Evolutionary conservation across 2,888 invertebrate genomes (phyloP).

Genomic region (Eupithecia abbreviata): DNA sequence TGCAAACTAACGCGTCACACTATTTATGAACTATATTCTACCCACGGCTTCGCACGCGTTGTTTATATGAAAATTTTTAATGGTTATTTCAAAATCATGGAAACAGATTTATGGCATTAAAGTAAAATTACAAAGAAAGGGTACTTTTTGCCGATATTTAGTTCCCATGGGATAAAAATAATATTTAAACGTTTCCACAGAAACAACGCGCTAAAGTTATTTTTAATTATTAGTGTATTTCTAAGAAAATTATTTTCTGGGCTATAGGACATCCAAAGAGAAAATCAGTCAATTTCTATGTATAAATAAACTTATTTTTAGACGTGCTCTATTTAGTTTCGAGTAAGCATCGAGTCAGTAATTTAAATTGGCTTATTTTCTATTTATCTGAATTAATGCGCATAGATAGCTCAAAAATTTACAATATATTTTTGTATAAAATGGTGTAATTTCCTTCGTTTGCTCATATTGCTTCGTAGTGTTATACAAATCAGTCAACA

Average conservation of each 20-base stretch:
- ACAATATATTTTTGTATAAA: constrained; percentile 3
- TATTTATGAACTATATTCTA: no score
- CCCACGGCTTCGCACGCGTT: no score
- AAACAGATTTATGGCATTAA: no score
- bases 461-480: background rate
- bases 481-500: background rate
- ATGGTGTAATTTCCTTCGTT: background rate
- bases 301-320: background rate
- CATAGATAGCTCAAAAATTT: constrained; percentile 1
- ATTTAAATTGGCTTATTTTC: constrained; percentile 3
- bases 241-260: background rate
- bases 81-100: no score
- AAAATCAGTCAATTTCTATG: background rate
- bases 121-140: no score
- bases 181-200: background rate
- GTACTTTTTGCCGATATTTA: no score
- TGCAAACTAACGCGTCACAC: no score
- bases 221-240: background rate
- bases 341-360: background rate
- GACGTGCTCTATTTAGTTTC: background rate
- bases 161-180: no score
- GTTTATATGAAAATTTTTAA: no score
- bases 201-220: background rate
- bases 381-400: background rate
- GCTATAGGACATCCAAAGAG: background rate